Conservation (phyloP, 2,113 vertebrate species). For the Hemibagrus wyckioides region DNA sequence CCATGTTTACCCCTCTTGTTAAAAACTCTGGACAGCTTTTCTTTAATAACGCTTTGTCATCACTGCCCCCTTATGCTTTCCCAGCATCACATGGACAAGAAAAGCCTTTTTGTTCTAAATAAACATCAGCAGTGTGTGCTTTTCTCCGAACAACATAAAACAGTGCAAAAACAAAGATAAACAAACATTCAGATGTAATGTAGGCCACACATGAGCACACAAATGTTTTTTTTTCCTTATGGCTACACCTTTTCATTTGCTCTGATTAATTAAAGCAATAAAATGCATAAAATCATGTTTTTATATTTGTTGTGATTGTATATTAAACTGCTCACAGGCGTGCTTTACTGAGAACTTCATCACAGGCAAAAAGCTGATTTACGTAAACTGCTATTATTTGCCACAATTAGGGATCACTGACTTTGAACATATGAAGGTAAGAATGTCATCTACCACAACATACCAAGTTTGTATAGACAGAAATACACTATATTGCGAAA, state of each 20-base stretch:
- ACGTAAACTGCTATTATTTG: conserved; percentile 76
- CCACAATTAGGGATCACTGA: conserved; percentile 85
- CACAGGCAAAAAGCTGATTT: conserved; percentile 84
- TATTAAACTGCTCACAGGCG: conserved; percentile 67
- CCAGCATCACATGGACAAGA: conserved; percentile 23
- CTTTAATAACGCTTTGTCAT: conserved; percentile 40
- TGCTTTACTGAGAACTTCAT: conserved; percentile 86
- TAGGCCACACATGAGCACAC: neutral
- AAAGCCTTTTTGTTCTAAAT: conserved; percentile 9
- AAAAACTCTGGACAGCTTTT: conserved; percentile 31
- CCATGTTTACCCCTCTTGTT: neutral
- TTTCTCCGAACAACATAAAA: neutral
- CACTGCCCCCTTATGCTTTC: conserved; percentile 32
- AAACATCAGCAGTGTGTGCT: conserved; percentile 30
- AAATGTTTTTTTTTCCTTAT: neutral
- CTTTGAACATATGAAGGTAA: conserved; percentile 87
- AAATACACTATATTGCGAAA: too few relatives aligned
- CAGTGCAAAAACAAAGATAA: conserved; percentile 18
- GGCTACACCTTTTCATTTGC: too few relatives aligned
- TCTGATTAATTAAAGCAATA: neutral
- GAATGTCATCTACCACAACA: conserved; percentile 10
- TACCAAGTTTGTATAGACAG: neutral
- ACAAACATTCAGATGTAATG: neutral
- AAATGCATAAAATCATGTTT: conserved; percentile 5
- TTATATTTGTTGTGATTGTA: conserved; percentile 26